Percentiles rank a stretch among this genome's conserved stretches.
These are phyloP conservation scores for Petrosia ficiformis DNA, from an alignment of 37 sponge, comb jelly and placozoan species.

Conservation along the genomic window DNA sequence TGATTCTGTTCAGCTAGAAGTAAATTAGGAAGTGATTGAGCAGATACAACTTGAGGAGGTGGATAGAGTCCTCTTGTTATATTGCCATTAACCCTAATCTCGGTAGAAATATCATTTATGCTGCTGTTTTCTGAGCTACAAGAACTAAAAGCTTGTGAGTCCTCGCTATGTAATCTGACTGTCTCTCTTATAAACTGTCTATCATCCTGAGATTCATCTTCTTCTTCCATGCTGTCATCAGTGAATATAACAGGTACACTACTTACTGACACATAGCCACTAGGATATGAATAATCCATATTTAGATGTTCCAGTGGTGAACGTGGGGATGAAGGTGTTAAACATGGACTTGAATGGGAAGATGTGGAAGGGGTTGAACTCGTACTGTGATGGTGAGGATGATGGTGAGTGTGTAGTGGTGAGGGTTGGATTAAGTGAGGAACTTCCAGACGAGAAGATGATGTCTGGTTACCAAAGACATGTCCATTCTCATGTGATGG, in stretches of 20 bases:
- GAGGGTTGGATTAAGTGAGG: constrained; percentile 6
- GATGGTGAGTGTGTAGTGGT: constrained; percentile 11
- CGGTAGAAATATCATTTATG: constrained; percentile 39
- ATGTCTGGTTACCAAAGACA: constrained; percentile 4
- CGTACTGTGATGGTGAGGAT: constrained; percentile 23
- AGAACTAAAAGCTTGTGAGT: constrained; percentile 7
- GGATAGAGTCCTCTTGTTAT: constrained; percentile 23
- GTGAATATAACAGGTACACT: not conserved
- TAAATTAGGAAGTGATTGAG: constrained; percentile 60
- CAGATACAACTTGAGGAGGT: constrained; percentile 36
- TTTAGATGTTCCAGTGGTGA: constrained; percentile 35
- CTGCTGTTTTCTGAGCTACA: constrained; percentile 30
- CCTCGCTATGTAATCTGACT: too few species aligned
- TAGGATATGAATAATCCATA: not conserved
- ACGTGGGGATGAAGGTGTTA: constrained; percentile 50
- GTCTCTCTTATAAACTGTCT: not conserved
- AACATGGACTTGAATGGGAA: constrained; percentile 43
- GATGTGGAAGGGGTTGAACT: constrained; percentile 53
- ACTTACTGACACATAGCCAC: not conserved
- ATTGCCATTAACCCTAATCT: not conserved
- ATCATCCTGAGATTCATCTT: not conserved
- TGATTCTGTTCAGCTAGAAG: not conserved
- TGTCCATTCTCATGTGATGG: not conserved
- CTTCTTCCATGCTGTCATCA: not conserved
- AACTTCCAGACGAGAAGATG: constrained; percentile 35